phyloP scores from a whole-genome alignment of 1,140 invertebrate genomes.

The Drosophila kohkoa region DNA sequence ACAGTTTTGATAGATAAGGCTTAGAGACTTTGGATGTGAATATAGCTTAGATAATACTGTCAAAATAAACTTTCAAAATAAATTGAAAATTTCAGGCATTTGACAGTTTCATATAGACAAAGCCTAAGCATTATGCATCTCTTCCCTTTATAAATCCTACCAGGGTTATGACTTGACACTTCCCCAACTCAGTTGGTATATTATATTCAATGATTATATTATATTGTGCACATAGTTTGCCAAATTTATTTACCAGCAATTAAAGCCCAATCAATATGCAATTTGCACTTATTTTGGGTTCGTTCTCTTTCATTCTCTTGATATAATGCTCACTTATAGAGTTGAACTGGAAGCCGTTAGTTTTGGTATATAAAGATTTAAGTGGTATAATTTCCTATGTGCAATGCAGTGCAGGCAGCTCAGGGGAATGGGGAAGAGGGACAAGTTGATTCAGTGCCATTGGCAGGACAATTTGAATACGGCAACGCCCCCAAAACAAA shows the following conservation, averaged over 20 bases:
- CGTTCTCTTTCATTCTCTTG: background rate
- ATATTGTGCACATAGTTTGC: background rate
- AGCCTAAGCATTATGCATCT: no score
- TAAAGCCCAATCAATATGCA: constrained; percentile 37
- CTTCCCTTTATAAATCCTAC: no score
- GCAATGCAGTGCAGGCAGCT: background rate
- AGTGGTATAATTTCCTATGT: constrained; percentile 38
- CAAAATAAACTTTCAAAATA: no score
- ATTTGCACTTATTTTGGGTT: constrained; percentile 38
- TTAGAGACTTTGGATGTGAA: no score
- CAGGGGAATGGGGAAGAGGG: no score
- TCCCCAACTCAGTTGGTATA: background rate
- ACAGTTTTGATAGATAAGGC: no score
- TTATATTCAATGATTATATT: background rate
- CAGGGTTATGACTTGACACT: no score
- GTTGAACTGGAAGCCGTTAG: constrained; percentile 3
- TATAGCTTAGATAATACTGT: no score
- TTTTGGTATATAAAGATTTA: constrained; percentile 21
- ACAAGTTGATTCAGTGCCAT: constrained; percentile 14
- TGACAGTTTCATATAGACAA: no score
- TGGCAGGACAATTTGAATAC: constrained; percentile 59
- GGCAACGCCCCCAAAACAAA: constrained; percentile 67
- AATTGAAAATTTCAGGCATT: no score
- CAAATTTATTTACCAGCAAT: constrained; percentile 35
- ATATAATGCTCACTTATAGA: background rate